Percentiles rank a stretch among this genome's conserved stretches.
Evolutionary conservation across 1,140 invertebrate species (phyloP).

Genomic region (Danaus melanippus): DNA sequence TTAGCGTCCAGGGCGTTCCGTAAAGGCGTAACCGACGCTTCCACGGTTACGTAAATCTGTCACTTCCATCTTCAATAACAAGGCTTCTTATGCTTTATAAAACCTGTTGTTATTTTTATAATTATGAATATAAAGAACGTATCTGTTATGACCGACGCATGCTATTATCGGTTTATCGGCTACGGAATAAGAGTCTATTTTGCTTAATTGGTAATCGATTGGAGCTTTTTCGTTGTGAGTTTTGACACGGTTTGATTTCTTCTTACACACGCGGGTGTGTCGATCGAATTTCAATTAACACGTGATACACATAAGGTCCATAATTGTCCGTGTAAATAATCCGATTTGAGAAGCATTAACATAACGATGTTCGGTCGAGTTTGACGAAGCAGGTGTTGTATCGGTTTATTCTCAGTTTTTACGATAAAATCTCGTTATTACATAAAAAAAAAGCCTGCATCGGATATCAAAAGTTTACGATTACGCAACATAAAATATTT

Average conservation of each 20-base stretch:
- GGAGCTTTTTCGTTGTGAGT: slow-evolving; percentile 38
- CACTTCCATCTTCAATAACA: slow-evolving; percentile 66
- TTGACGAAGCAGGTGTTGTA: slow-evolving; percentile 67
- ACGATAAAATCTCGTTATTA: slow-evolving; percentile 64
- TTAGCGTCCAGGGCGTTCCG: slow-evolving; percentile 56
- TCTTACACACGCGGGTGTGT: slow-evolving; percentile 19
- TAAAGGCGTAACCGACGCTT: slow-evolving; percentile 65
- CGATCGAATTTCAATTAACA: slow-evolving; percentile 33
- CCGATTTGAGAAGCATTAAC: slow-evolving; percentile 59
- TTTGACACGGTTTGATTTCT: slow-evolving; percentile 47
- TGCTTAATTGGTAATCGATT: slow-evolving; percentile 56
- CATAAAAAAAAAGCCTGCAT: slow-evolving; percentile 37
- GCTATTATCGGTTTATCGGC: slow-evolving; percentile 59
- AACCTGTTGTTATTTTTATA: slow-evolving; percentile 35
- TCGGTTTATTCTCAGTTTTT: slow-evolving; percentile 67
- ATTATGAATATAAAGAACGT: slow-evolving; percentile 55
- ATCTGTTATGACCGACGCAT: slow-evolving; percentile 43
- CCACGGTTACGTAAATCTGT: slow-evolving; percentile 65
- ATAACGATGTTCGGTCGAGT: slow-evolving; percentile 61
- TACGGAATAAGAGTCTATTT: slow-evolving; percentile 64
- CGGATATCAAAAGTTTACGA: slow-evolving; percentile 40
- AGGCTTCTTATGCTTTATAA: slow-evolving; percentile 52
- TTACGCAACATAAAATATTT: too few relatives aligned
- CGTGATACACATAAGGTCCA: slow-evolving; percentile 31
- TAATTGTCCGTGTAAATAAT: slow-evolving; percentile 30